These are phyloP conservation scores for Todiramphus saurophagus DNA, from an alignment of 2,113 vertebrate species.

Conservation along the genomic window DNA sequence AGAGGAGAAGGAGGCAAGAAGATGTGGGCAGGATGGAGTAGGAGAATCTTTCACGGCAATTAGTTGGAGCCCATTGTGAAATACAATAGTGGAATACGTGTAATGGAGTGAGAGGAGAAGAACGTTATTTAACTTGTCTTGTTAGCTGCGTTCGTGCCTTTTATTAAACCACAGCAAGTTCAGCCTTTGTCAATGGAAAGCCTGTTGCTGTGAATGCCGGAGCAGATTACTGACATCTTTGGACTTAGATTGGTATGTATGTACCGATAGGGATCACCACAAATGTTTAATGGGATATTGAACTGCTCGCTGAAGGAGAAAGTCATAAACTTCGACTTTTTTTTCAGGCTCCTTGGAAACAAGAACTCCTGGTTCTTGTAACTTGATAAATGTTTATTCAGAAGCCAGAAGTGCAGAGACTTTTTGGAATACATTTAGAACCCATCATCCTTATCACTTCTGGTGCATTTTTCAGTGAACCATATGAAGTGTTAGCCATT, in stretches of 20 bases:
- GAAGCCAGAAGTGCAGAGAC: background rate
- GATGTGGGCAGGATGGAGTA: background rate
- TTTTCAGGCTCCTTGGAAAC: background rate
- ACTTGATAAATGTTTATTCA: background rate
- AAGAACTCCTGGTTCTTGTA: background rate
- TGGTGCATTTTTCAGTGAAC: background rate
- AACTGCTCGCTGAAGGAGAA: background rate
- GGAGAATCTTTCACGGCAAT: background rate
- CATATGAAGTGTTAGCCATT: background rate
- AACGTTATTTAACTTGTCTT: background rate
- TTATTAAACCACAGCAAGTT: background rate
- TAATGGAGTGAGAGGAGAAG: background rate
- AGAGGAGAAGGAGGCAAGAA: background rate
- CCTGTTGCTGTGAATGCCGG: background rate
- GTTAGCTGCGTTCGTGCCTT: background rate
- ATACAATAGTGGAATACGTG: background rate
- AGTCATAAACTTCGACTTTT: background rate
- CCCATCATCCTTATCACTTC: background rate
- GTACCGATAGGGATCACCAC: background rate
- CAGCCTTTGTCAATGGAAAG: background rate
- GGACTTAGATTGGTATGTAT: background rate
- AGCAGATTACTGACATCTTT: background rate
- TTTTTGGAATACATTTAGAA: background rate
- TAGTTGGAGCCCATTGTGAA: background rate
- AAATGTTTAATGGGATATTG: slow-evolving; percentile 15